phyloP scores from a whole-genome alignment of 1,140 invertebrate genomes.

The Grapholita molesta region DNA sequence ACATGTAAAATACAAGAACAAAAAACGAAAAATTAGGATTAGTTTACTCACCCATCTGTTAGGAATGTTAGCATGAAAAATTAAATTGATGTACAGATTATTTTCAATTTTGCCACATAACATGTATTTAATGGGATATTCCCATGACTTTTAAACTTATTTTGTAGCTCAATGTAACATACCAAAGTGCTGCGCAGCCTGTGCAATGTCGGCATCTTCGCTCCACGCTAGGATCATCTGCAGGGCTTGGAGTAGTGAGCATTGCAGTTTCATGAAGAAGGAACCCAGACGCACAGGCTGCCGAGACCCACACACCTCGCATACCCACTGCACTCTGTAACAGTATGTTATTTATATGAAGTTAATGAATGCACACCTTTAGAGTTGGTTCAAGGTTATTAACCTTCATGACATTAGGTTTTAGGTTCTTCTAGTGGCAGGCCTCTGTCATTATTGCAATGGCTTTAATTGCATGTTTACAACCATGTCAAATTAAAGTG shows the following conservation, averaged over 20 bases:
- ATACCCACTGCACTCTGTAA: slow-evolving; percentile 64
- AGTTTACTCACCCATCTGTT: slow-evolving; percentile 10
- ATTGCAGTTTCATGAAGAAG: slow-evolving; percentile 61
- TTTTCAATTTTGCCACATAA: background rate
- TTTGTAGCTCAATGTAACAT: slow-evolving; percentile 14
- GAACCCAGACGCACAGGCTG: slow-evolving; percentile 55
- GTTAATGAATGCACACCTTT: too few species aligned
- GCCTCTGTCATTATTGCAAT: too few species aligned
- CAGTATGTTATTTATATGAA: background rate
- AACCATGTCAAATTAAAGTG: too few species aligned
- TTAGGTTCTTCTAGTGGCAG: too few species aligned
- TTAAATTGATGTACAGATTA: slow-evolving; percentile 19
- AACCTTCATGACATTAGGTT: too few species aligned
- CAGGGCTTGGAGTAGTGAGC: slow-evolving; percentile 56
- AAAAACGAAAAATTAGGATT: too few species aligned
- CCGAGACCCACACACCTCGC: slow-evolving; percentile 53
- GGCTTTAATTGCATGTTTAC: too few species aligned
- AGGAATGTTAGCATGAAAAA: slow-evolving; percentile 34
- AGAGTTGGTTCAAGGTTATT: too few species aligned
- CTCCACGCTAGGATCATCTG: slow-evolving; percentile 63
- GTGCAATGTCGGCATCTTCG: slow-evolving; percentile 54
- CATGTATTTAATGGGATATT: too few species aligned
- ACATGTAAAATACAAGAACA: background rate
- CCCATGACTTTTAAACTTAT: background rate
- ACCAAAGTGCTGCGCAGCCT: slow-evolving; percentile 60